Evolutionary conservation across 2,113 vertebrate genomes (phyloP), one percentile per base, ranked within the genome.

Genomic region (Tiliqua scincoides): DNA sequence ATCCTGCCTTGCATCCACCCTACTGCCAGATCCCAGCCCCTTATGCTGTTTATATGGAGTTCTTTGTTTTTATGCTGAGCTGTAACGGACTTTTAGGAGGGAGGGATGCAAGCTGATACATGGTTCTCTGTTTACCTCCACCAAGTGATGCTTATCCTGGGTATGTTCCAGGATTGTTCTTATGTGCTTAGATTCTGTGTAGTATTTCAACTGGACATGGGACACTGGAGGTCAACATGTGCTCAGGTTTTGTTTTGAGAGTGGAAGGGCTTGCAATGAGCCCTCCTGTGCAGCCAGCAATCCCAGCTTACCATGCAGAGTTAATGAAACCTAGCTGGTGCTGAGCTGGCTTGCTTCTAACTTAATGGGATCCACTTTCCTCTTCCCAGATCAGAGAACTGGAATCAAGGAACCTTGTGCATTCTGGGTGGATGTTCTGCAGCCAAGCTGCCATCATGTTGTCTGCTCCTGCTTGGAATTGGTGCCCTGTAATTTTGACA

Each of bases 401-500:
- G 25, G 25, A n/a, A 62, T 37, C 30, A 70, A 61, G 82, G 23
- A 25, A 17, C 37, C 57, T 40, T 37, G 37, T 73, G n/a, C 43
- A n/a, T 70, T 68, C 48, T 59, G 75, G 52, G 48, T 68, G 78
- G 74, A 68, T 40, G 40, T 48, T 37, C 59, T 6, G 20, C 32
- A 27, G 37, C 30, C 30, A 37, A 30, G 17, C 59, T 73, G 57
- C 77, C 68, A 37, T 86, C 78, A 14, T 72, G 85, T 63, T 67
- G 73, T 67, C 52, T 62, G 57, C 72, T 86, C 85, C 68, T 79
- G 84, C 59, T 73, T 86, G 68, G 68, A 73, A 73, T 35, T 20
- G 21, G 57, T 65, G 70, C 78, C 62, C 85, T 86, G 71, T 81
- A 86, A 86, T 86, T 86, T 80, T 86, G 65, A 40, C 59, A 86